Evolutionary conservation across 2,888 invertebrate genomes (phyloP).

Genomic region (Drosophila prostipennis): DNA sequence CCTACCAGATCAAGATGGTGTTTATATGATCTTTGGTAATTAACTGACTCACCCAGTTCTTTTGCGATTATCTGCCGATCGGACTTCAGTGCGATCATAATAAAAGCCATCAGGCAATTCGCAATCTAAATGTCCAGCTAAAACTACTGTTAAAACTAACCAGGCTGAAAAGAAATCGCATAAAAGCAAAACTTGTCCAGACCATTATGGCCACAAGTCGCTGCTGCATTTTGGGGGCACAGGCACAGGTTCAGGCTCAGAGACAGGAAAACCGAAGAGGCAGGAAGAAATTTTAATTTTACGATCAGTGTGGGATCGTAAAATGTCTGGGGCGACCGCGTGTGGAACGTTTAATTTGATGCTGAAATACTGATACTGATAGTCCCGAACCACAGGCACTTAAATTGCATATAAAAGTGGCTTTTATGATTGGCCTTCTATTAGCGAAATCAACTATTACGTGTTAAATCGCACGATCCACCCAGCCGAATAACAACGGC

Average conservation of each 20-base stretch:
- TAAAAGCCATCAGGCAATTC: constrained; percentile 21
- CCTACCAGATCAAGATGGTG: background rate
- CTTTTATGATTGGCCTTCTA: constrained; percentile 73
- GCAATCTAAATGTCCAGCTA: constrained; percentile 49
- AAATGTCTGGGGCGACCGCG: constrained; percentile 19
- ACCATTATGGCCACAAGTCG: constrained; percentile 9
- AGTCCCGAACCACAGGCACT: constrained; percentile 44
- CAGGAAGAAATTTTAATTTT: constrained; percentile 22
- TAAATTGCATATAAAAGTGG: constrained; percentile 70
- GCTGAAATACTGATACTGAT: constrained; percentile 71
- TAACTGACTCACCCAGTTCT: constrained; percentile 8
- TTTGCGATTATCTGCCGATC: constrained; percentile 9
- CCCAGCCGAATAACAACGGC: constrained; percentile 28
- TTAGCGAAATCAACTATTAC: constrained; percentile 73
- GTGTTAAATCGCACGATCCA: constrained; percentile 59
- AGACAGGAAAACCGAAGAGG: background rate
- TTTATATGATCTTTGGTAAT: background rate
- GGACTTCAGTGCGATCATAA: constrained; percentile 5
- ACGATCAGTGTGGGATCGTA: constrained; percentile 31
- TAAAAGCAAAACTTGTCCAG: constrained; percentile 33
- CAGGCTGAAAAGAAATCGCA: constrained; percentile 48
- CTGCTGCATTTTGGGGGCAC: constrained; percentile 8
- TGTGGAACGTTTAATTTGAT: constrained; percentile 66
- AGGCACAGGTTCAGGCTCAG: background rate
- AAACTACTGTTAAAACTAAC: constrained; percentile 65